These are phyloP conservation scores for Pedetes capensis DNA, from an alignment of 2,113 vertebrate species.

Conservation along the genomic window DNA sequence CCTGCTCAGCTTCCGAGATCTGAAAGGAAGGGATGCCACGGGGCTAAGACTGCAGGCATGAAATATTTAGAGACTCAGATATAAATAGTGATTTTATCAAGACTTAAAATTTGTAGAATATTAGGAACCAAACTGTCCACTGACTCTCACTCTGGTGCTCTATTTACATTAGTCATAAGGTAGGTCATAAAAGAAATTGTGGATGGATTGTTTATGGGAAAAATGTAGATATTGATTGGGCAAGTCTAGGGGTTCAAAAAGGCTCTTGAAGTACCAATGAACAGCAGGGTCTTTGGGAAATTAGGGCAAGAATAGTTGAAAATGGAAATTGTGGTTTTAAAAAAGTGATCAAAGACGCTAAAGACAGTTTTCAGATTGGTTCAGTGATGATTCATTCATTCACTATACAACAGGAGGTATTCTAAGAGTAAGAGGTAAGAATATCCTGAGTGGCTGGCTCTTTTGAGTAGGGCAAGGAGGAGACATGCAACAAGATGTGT, in stretches of 20 bases:
- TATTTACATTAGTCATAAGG: neutral
- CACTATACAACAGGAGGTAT: neutral
- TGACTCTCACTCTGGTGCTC: neutral
- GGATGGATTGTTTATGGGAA: neutral
- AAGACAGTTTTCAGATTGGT: neutral
- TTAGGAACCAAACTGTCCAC: neutral
- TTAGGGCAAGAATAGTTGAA: neutral
- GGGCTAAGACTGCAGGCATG: too few species aligned
- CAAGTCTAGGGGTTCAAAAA: neutral
- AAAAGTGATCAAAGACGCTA: neutral
- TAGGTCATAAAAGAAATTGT: neutral
- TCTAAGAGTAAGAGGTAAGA: neutral
- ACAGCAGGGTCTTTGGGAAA: neutral
- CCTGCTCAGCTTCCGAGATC: too few species aligned
- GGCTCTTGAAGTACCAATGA: neutral
- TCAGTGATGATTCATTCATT: neutral
- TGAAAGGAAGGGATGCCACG: too few species aligned
- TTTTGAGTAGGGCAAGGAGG: neutral
- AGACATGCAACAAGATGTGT: too few species aligned
- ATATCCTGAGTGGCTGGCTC: neutral
- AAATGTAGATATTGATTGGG: neutral
- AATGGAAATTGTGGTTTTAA: neutral
- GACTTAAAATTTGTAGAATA: neutral
- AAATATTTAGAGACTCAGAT: neutral
- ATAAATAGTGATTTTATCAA: neutral